phyloP scores from a whole-genome alignment of 2,888 invertebrate species.

The Melanargia galathea region DNA sequence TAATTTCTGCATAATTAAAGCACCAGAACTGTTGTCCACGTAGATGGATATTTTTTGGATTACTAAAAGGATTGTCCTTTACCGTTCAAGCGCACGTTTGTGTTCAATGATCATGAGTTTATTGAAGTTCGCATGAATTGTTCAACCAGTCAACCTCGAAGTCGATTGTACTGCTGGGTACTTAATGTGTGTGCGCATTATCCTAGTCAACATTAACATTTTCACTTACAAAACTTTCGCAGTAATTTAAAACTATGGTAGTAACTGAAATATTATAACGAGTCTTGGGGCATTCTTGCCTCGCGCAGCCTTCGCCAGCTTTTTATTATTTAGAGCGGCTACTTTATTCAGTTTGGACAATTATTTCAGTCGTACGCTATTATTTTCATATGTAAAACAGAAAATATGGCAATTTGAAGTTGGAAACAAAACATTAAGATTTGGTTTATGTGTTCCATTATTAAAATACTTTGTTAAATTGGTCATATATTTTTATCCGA shows the following conservation, averaged over 20 bases:
- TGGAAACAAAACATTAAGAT: slow-evolving; percentile 33
- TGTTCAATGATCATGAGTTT: too few relatives aligned
- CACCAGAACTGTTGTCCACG: too few relatives aligned
- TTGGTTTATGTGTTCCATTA: slow-evolving; percentile 21
- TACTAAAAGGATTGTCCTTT: too few relatives aligned
- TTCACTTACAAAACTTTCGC: slow-evolving; percentile 28
- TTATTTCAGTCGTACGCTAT: slow-evolving; percentile 45
- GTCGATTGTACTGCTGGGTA: too few relatives aligned
- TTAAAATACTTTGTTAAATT: slow-evolving; percentile 22
- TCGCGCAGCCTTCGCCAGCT: slow-evolving; percentile 53
- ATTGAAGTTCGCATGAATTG: too few relatives aligned
- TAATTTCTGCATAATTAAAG: too few relatives aligned
- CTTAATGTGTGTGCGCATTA: too few relatives aligned
- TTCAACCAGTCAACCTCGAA: too few relatives aligned
- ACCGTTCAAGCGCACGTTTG: too few relatives aligned
- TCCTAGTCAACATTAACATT: slow-evolving; percentile 12
- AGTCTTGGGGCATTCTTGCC: slow-evolving; percentile 56
- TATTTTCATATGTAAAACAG: slow-evolving; percentile 49
- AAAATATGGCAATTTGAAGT: slow-evolving; percentile 45
- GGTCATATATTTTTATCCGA: slow-evolving; percentile 5
- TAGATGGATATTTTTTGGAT: too few relatives aligned
- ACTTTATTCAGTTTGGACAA: slow-evolving; percentile 51
- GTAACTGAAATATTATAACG: slow-evolving; percentile 45
- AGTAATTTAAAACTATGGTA: slow-evolving; percentile 33
- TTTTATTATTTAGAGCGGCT: slow-evolving; percentile 62